Percentiles rank a stretch among this genome's conserved stretches.
These are phyloP conservation scores for Calyptommatus sinebrachiatus DNA, from an alignment of 2,113 vertebrate genomes.

Conservation along the genomic window DNA sequence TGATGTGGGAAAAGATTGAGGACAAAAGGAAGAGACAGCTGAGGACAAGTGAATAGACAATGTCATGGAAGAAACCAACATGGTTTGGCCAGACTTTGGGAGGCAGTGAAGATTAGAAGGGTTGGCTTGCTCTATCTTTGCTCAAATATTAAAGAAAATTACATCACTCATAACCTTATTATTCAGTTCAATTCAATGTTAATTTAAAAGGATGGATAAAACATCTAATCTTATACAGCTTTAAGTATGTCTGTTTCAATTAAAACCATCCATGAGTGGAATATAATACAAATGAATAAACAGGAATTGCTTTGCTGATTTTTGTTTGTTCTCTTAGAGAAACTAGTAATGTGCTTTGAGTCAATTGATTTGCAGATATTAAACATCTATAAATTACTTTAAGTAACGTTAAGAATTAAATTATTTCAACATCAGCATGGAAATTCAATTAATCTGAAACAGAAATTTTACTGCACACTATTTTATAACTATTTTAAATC, in stretches of 20 bases:
- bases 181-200: neutral
- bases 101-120: too few species aligned
- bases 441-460: conserved; percentile 5
- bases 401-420: conserved; percentile 7
- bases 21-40: too few species aligned
- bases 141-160: neutral
- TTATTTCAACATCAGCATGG: conserved; percentile 28
- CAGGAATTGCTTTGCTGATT: conserved; percentile 27
- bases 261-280: conserved; percentile 3
- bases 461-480: neutral
- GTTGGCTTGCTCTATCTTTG: neutral
- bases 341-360: conserved; percentile 9
- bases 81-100: too few species aligned
- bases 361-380: conserved; percentile 25
- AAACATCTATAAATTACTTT: conserved; percentile 18
- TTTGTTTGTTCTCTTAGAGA: conserved; percentile 9
- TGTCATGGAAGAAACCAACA: too few species aligned
- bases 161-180: neutral
- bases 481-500: neutral
- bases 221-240: neutral
- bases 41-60: too few species aligned
- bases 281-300: conserved; percentile 25
- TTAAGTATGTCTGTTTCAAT: conserved; percentile 21
- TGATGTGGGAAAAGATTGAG: too few species aligned
- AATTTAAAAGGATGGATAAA: conserved; percentile 21